Evolutionary conservation across 1,140 invertebrate species (phyloP).

Genomic region (Zaprionus kolodkinae): DNA sequence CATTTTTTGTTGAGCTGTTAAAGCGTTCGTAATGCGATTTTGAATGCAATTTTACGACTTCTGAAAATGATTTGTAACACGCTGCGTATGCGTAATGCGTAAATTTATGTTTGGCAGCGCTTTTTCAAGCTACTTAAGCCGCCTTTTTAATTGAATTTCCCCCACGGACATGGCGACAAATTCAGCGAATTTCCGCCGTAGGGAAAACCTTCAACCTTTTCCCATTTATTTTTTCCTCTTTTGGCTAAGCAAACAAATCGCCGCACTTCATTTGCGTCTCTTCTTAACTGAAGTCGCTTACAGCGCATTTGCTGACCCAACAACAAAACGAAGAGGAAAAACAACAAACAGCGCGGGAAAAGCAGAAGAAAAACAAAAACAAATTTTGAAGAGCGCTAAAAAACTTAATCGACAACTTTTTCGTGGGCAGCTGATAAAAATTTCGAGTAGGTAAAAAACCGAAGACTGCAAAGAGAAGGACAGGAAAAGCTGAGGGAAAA

Average conservation of each 20-base stretch:
- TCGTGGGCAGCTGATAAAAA: conserved; percentile 39
- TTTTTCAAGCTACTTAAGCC: conserved; percentile 8
- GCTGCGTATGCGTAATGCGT: conserved; percentile 42
- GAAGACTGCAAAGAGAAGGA: conserved; percentile 1
- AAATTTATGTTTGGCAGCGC: conserved; percentile 12
- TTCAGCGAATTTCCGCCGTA: conserved; percentile 37
- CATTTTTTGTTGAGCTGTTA: conserved; percentile 32
- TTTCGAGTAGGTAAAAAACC: conserved; percentile 17
- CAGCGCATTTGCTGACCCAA: conserved; percentile 56
- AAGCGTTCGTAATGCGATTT: conserved; percentile 49
- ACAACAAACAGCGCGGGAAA: conserved; percentile 35
- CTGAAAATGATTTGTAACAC: conserved; percentile 12
- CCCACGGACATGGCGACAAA: conserved; percentile 36
- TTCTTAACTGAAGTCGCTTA: conserved; percentile 52
- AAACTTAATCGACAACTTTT: conserved; percentile 80
- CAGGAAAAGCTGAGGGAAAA: too few relatives aligned
- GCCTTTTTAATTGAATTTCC: conserved; percentile 51
- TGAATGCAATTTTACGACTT: conserved; percentile 14
- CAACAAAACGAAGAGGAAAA: conserved; percentile 20
- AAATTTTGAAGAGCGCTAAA: conserved; percentile 40
- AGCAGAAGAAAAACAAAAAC: conserved; percentile 21
- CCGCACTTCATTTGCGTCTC: conserved; percentile 71
- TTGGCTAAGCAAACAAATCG: conserved; percentile 69
- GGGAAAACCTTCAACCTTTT: conserved; percentile 2
- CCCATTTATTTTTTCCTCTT: conserved; percentile 20